Evolutionary conservation across 2,113 vertebrate genomes (phyloP).

Genomic region (Pyxicephalus adspersus): DNA sequence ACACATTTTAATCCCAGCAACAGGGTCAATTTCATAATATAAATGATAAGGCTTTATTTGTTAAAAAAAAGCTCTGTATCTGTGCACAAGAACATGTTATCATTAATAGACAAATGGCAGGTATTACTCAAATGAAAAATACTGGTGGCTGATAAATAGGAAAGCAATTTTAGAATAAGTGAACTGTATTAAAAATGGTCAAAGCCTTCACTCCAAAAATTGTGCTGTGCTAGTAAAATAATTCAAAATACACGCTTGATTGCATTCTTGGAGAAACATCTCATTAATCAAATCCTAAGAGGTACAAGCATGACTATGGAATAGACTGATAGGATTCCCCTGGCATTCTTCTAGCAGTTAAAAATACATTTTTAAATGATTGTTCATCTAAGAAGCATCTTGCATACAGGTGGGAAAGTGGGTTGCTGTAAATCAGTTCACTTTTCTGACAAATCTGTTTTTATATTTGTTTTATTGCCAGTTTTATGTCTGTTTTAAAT

Average conservation of each 20-base stretch:
- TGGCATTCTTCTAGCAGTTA: slow-evolving; percentile 26
- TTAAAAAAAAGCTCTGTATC: too few relatives aligned
- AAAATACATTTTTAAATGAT: slow-evolving; percentile 41
- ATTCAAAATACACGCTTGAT: slow-evolving; percentile 45
- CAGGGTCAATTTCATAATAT: too few relatives aligned
- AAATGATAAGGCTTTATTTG: too few relatives aligned
- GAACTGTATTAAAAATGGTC: slow-evolving; percentile 42
- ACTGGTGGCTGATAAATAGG: slow-evolving; percentile 18
- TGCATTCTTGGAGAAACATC: slow-evolving; percentile 49
- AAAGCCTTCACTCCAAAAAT: slow-evolving; percentile 49
- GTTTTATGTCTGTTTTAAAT: slow-evolving; percentile 27
- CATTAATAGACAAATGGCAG: neutral
- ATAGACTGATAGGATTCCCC: slow-evolving; percentile 38
- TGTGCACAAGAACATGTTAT: too few relatives aligned
- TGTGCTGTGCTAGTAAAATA: slow-evolving; percentile 45
- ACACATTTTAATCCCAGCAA: too few relatives aligned
- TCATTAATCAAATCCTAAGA: slow-evolving; percentile 54
- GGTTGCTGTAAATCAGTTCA: neutral
- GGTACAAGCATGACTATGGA: slow-evolving; percentile 26
- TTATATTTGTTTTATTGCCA: slow-evolving; percentile 32
- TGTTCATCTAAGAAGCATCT: slow-evolving; percentile 32
- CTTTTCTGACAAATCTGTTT: slow-evolving; percentile 12
- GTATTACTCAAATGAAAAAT: slow-evolving; percentile 27
- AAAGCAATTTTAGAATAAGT: slow-evolving; percentile 40
- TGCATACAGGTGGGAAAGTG: neutral